These are phyloP conservation scores for Dipodomys merriami DNA, from an alignment of 2,113 vertebrate genomes.

Conservation along the genomic window DNA sequence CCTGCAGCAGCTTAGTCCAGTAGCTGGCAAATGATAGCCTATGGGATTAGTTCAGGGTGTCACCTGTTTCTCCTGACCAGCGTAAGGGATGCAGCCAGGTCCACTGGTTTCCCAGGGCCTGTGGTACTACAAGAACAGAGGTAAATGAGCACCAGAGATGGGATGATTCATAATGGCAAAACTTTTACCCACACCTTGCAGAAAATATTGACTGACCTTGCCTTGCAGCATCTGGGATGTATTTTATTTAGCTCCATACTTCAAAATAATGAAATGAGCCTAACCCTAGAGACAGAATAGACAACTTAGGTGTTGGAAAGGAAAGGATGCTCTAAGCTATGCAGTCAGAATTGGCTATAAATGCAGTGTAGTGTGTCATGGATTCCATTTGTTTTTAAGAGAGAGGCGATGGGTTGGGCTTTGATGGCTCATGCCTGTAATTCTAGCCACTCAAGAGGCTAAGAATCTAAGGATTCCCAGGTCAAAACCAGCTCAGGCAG, in stretches of 20 bases:
- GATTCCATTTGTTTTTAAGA: constrained; percentile 7
- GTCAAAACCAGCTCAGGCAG: no score
- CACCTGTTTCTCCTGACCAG: neutral
- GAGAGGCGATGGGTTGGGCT: neutral
- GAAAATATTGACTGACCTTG: neutral
- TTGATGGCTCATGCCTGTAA: no score
- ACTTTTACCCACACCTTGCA: neutral
- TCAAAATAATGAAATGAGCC: neutral
- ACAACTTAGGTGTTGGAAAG: neutral
- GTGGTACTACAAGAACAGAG: neutral
- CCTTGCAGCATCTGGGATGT: neutral
- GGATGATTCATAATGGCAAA: neutral
- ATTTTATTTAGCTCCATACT: neutral
- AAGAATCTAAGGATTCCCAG: no score
- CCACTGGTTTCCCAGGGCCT: neutral
- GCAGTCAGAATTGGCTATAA: neutral
- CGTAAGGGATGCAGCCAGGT: neutral
- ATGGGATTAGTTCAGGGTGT: neutral
- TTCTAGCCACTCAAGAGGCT: no score
- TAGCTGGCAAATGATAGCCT: neutral
- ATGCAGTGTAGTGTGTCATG: neutral
- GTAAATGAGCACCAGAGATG: neutral
- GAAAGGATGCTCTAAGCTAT: neutral
- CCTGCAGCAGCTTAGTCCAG: neutral
- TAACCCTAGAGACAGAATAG: neutral